Conservation (phyloP, 2,797 vertebrate species). For the Zenarchopterus dispar region DNA sequence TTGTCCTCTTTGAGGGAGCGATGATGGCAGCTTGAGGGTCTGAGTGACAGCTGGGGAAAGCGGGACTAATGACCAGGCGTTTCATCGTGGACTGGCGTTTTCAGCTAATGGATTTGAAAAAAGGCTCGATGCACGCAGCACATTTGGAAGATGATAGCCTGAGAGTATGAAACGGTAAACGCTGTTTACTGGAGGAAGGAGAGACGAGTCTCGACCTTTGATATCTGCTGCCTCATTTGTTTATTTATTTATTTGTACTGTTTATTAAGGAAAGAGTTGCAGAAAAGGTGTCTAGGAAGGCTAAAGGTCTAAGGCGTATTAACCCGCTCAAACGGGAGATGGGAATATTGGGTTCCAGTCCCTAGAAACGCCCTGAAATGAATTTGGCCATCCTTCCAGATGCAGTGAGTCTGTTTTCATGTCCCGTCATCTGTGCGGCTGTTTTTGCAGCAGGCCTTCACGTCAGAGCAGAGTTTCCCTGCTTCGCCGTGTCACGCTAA, state of each 20-base stretch:
- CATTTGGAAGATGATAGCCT: background rate
- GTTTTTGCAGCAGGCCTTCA: slow-evolving; percentile 58
- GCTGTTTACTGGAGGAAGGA: slow-evolving; percentile 4
- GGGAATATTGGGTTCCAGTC: slow-evolving; percentile 14
- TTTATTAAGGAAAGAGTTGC: background rate
- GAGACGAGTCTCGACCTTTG: background rate
- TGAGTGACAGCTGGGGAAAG: slow-evolving; percentile 36
- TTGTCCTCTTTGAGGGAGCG: slow-evolving; percentile 53
- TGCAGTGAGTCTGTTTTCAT: slow-evolving; percentile 31
- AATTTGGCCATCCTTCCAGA: slow-evolving; percentile 49
- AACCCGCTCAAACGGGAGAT: background rate
- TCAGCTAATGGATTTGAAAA: slow-evolving; percentile 14
- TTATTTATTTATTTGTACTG: too few relatives aligned
- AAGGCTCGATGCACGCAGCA: background rate
- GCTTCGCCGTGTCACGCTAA: slow-evolving; percentile 43
- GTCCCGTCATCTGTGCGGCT: slow-evolving; percentile 20
- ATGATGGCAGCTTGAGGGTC: slow-evolving; percentile 28
- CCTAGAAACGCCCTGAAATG: slow-evolving; percentile 24
- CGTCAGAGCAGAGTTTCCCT: slow-evolving; percentile 39
- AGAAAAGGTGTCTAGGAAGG: background rate
- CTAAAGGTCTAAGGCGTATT: background rate
- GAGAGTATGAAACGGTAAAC: slow-evolving; percentile 3
- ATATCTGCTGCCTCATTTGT: too few relatives aligned
- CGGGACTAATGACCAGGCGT: slow-evolving; percentile 17
- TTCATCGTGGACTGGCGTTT: slow-evolving; percentile 29